Evolutionary conservation across 2,113 vertebrate species (phyloP), one percentile per base, ranked within the genome.

Genomic region (Bos javanicus): DNA sequence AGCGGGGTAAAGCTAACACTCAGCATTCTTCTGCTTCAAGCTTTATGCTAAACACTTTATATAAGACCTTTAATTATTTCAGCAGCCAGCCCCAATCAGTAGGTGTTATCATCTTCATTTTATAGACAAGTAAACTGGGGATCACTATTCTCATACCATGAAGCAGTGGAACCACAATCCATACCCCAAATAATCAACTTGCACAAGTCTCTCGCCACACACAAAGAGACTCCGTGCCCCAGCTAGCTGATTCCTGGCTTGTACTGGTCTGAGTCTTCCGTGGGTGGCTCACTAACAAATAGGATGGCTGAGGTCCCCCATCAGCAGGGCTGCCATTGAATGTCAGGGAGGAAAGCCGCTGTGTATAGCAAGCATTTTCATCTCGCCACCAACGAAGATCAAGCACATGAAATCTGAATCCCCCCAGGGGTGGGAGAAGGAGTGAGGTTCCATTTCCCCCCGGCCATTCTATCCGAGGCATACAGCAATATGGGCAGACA

Each of bases 371-470:
- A 95, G 59, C 13, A 11, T 88, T 98, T 98, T 98, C 92, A 97
- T 86, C 71, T 98, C 56, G 48, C 96, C 94, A 97, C 89, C 92
- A 98, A 71, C 87, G 64, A 98, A 98, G 97, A 96, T 97, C 86
- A 98, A 98, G 92, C 95, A 78, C 30, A 92, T 7, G 15, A 94
- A 98, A 97, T 60, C 59, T 4, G 25, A 98, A 95, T 96, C 81
- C 60, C 89, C 28, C 81, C 26, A 86, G 80, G 88, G 93, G 52
- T 81, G 95, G 91, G 76, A 95, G 96, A 46, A 78, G n/a, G 46
- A 94, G 3, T 33, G 48, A 13, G 26, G 13, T 48, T 92, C 97
- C 76, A 43, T 92, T 94, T 87, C 60, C 89, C 91, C 57, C 57
- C 1, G 10, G 82, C 76, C 52, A n/a, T 94, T 98, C 97, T 97